Evolutionary conservation across 2,888 invertebrate species (phyloP).

Genomic region (Drosophila aldrichi): DNA sequence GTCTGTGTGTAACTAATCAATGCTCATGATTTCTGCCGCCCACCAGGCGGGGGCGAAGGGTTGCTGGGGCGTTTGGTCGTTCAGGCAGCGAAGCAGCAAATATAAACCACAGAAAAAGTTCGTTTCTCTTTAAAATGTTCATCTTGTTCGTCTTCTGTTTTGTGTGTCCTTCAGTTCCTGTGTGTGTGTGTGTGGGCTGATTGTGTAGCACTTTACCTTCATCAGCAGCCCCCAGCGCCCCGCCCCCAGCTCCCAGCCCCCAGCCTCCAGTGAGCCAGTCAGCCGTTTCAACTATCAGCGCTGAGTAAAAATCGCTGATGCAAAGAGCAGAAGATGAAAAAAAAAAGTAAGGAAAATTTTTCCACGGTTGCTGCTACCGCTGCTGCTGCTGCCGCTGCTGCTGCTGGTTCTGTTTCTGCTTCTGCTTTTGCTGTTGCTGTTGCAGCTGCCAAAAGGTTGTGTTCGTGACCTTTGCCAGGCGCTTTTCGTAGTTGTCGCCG

Average conservation of each 20-base stretch:
- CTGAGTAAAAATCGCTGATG: slow-evolving; percentile 77
- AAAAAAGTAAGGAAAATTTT: slow-evolving; percentile 47
- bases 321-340: slow-evolving; percentile 41
- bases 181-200: background rate
- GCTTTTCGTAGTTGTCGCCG: slow-evolving; percentile 72
- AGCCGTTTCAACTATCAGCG: slow-evolving; percentile 69
- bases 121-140: slow-evolving; percentile 47
- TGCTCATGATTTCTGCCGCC: slow-evolving; percentile 38
- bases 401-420: slow-evolving; percentile 24
- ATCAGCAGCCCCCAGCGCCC: slow-evolving; percentile 39
- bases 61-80: background rate
- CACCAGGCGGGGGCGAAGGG: slow-evolving; percentile 4
- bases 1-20: slow-evolving; percentile 67
- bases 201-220: slow-evolving; percentile 56
- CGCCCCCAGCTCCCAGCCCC: slow-evolving; percentile 15
- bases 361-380: slow-evolving; percentile 30
- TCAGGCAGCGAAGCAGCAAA: slow-evolving; percentile 32
- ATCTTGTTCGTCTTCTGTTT: slow-evolving; percentile 17
- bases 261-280: slow-evolving; percentile 52
- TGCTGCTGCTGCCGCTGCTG: slow-evolving; percentile 19
- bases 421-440: slow-evolving; percentile 22
- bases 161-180: slow-evolving; percentile 42
- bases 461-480: slow-evolving; percentile 77
- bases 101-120: slow-evolving; percentile 43
- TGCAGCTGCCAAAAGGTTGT: slow-evolving; percentile 76